These are phyloP conservation scores for Neodontobutis hainanensis DNA, from an alignment of 2,113 vertebrate species.

Conservation along the genomic window DNA sequence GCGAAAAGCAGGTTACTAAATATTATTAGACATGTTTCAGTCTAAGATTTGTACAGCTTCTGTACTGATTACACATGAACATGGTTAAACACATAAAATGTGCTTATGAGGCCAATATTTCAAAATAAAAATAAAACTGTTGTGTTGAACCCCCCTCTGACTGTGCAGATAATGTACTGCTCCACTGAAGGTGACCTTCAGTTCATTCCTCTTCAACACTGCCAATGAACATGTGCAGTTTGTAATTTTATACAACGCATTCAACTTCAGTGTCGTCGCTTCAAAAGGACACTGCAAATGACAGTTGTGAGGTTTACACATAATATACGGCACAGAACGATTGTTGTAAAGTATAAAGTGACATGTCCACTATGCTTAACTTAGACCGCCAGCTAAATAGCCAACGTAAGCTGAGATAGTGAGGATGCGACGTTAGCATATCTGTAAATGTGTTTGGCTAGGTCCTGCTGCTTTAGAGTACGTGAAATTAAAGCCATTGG, in stretches of 20 bases:
- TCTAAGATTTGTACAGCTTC: background rate
- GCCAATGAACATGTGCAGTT: slow-evolving; percentile 70
- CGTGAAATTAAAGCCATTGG: background rate
- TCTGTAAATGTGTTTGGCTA: slow-evolving; percentile 41
- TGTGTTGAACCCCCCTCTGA: slow-evolving; percentile 19
- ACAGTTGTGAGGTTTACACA: accelerated
- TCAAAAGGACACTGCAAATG: accelerated
- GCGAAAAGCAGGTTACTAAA: too few species aligned
- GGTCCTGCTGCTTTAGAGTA: slow-evolving; percentile 1
- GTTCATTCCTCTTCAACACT: slow-evolving; percentile 57
- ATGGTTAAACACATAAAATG: accelerated
- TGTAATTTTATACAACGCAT: background rate
- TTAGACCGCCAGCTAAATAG: slow-evolving; percentile 25
- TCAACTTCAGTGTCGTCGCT: too few species aligned
- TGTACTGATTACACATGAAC: background rate
- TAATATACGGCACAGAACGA: background rate
- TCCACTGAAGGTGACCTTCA: slow-evolving; percentile 87
- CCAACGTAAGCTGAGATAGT: slow-evolving; percentile 25
- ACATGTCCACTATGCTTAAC: background rate
- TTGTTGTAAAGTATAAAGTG: background rate
- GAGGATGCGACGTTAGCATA: slow-evolving; percentile 34
- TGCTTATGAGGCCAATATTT: accelerated
- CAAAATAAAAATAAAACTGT: accelerated
- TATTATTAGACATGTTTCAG: too few species aligned
- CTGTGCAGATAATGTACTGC: slow-evolving; percentile 43